Evolutionary conservation across 2,797 vertebrate genomes (phyloP).

Genomic region (Sebastes goodei): DNA sequence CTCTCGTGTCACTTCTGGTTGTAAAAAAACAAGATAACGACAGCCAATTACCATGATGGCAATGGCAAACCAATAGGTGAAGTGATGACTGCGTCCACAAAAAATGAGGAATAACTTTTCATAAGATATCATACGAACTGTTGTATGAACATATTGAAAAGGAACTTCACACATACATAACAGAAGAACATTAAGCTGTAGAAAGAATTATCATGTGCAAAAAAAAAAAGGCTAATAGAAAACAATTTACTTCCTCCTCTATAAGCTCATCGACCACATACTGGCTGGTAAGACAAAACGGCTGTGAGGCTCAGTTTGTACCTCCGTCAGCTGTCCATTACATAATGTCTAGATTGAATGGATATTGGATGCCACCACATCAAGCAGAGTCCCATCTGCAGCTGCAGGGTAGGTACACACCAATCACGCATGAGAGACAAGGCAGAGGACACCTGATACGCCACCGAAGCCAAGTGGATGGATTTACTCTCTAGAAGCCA

Average conservation of each 20-base stretch:
- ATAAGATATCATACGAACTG: too few species aligned
- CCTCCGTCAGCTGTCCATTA: constrained; percentile 34
- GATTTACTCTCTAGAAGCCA: constrained; percentile 67
- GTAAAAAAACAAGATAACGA: accelerated
- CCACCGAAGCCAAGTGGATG: constrained; percentile 64
- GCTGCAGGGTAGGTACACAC: constrained; percentile 61
- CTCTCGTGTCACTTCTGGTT: too few species aligned
- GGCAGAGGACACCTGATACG: constrained; percentile 71
- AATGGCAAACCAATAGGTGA: too few species aligned
- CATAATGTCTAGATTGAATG: constrained; percentile 64
- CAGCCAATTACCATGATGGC: too few species aligned
- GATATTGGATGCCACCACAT: constrained; percentile 70
- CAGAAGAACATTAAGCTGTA: not conserved
- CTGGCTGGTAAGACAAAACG: not conserved
- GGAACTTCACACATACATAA: not conserved
- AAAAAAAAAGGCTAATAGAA: not conserved
- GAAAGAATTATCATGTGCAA: not conserved
- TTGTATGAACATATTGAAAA: too few species aligned
- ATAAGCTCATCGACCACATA: not conserved
- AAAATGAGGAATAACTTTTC: too few species aligned
- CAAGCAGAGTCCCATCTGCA: constrained; percentile 64
- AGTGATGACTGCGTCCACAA: too few species aligned
- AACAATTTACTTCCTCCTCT: not conserved
- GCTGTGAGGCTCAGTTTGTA: constrained; percentile 27
- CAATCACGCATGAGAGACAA: constrained; percentile 70